Percentiles rank a stretch among this genome's conserved stretches.
These are phyloP conservation scores for Syrphus vitripennis DNA, from an alignment of 2,888 invertebrate species.

Conservation along the genomic window DNA sequence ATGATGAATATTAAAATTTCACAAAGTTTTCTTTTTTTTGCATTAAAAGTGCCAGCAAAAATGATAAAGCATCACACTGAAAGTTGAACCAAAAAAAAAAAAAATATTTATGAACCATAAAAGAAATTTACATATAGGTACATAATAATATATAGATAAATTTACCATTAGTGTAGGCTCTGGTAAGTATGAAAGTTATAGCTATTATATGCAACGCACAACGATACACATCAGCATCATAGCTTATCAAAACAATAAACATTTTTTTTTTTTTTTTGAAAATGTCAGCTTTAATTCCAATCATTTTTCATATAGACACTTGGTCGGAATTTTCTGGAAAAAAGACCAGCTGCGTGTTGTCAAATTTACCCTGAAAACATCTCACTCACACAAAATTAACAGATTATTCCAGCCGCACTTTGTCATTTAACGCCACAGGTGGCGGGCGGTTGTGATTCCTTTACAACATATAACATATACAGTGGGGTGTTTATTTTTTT, in stretches of 20 bases:
- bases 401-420: slow-evolving; percentile 26
- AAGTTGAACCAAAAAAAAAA: not conserved
- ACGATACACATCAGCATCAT: not conserved
- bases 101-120: not conserved
- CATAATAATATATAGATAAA: not conserved
- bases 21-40: not conserved
- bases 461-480: not conserved
- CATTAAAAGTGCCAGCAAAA: not conserved
- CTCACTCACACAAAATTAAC: slow-evolving; percentile 16
- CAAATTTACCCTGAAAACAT: slow-evolving; percentile 9
- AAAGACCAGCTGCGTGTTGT: not conserved
- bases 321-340: not conserved
- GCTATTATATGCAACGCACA: not conserved
- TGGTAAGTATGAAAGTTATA: not conserved
- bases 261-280: not conserved
- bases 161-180: not conserved
- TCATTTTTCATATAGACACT: not conserved
- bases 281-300: not conserved
- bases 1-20: not conserved
- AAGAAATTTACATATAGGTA: not conserved
- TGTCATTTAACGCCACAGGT: slow-evolving; percentile 37
- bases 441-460: not conserved
- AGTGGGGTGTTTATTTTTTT: not conserved
- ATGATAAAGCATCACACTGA: not conserved
- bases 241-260: not conserved